These are phyloP conservation scores for Zaprionus gabonicus DNA, from an alignment of 1,140 invertebrate species.

Conservation along the genomic window DNA sequence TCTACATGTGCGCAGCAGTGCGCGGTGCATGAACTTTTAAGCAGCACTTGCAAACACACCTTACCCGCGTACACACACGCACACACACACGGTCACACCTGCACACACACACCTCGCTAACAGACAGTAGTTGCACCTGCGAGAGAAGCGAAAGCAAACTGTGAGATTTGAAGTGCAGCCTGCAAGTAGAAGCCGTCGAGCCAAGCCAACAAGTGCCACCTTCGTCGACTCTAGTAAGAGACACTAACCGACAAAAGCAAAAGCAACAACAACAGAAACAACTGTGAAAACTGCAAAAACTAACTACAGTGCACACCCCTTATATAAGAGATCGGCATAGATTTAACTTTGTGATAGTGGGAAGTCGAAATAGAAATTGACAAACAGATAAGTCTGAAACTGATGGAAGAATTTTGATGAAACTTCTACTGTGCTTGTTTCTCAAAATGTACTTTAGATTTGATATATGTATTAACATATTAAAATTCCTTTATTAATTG, in stretches of 20 bases:
- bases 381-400: background rate
- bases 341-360: background rate
- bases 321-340: background rate
- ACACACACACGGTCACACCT: constrained; percentile 16
- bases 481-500: no score
- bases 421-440: no score
- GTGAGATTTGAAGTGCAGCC: constrained; percentile 73
- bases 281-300: background rate
- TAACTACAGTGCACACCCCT: background rate
- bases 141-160: constrained; percentile 71
- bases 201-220: constrained; percentile 76
- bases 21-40: constrained; percentile 81
- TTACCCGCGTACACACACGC: background rate
- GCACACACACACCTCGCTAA: constrained; percentile 1
- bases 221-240: constrained; percentile 44
- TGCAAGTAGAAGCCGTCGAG: constrained; percentile 48
- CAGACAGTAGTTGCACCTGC: constrained; percentile 53
- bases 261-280: constrained; percentile 35
- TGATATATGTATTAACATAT: no score
- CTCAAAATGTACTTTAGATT: no score
- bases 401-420: background rate
- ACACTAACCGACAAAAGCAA: constrained; percentile 49
- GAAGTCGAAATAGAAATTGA: no score
- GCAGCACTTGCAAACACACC: constrained; percentile 71
- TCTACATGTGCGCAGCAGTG: constrained; percentile 29